Percentiles rank a stretch among this genome's conserved stretches.
These are phyloP conservation scores for Pelusios castaneus DNA, from an alignment of 2,113 vertebrate species.

Conservation along the genomic window DNA sequence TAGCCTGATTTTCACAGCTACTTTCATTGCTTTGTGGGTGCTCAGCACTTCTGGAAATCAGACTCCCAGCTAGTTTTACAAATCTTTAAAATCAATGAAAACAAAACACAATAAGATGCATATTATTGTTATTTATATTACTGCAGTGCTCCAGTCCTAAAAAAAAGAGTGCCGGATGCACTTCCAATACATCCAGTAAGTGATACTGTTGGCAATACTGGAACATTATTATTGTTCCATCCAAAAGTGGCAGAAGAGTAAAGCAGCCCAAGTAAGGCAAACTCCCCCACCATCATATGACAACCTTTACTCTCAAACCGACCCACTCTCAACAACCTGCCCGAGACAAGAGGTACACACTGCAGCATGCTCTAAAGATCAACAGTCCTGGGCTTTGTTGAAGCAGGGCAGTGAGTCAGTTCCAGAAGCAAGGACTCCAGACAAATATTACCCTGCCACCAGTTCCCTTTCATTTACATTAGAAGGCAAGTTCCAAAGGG, in stretches of 20 bases:
- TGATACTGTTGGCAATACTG: neutral
- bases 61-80: neutral
- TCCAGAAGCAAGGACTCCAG: neutral
- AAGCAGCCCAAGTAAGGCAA: neutral
- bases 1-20: neutral
- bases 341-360: neutral
- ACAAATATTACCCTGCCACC: neutral
- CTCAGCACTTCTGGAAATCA: neutral
- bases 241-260: neutral
- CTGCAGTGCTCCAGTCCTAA: neutral
- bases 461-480: neutral
- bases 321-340: neutral
- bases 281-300: neutral
- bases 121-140: neutral
- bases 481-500: too few species aligned
- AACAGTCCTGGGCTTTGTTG: fast-evolving
- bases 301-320: neutral
- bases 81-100: neutral
- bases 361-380: neutral
- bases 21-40: fast-evolving
- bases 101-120: neutral
- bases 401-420: neutral
- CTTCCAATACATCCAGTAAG: neutral
- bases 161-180: neutral
- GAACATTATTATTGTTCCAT: neutral